A percentile compares a stretch with the other conserved stretches of the same genome.
Conservation (phyloP, 2,113 vertebrate species). For the Bubo blakistoni region DNA sequence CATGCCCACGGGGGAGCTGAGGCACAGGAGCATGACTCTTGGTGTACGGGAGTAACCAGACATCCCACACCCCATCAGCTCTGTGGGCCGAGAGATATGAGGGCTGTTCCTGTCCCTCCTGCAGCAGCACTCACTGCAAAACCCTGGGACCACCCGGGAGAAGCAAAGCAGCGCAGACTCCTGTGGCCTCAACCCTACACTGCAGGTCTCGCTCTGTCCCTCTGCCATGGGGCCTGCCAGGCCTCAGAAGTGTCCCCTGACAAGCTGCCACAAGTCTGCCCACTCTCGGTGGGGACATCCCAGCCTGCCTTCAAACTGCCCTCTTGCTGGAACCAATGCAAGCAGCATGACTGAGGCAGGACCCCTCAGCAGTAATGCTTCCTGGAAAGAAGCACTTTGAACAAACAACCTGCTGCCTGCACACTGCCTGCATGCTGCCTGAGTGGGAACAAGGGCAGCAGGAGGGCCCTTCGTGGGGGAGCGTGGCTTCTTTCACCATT, state of each 20-base stretch:
- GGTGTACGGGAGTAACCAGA: fast-evolving
- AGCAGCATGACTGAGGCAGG: neutral
- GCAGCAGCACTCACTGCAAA: neutral
- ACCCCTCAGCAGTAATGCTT: neutral
- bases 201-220: neutral
- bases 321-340: fast-evolving
- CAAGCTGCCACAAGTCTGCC: neutral
- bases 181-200: neutral
- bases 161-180: neutral
- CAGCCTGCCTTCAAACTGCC: neutral
- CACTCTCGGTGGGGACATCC: fast-evolving
- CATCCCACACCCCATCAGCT: neutral
- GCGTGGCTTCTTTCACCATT: neutral
- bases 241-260: neutral
- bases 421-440: neutral
- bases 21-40: neutral
- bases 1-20: fast-evolving
- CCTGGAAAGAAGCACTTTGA: neutral
- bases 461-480: neutral
- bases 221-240: neutral
- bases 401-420: neutral
- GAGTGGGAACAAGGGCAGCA: neutral
- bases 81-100: fast-evolving
- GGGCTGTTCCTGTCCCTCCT: neutral
- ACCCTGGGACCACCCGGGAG: neutral